Evolutionary conservation across 1,140 invertebrate species (phyloP).

Genomic region (Drusus annulatus): DNA sequence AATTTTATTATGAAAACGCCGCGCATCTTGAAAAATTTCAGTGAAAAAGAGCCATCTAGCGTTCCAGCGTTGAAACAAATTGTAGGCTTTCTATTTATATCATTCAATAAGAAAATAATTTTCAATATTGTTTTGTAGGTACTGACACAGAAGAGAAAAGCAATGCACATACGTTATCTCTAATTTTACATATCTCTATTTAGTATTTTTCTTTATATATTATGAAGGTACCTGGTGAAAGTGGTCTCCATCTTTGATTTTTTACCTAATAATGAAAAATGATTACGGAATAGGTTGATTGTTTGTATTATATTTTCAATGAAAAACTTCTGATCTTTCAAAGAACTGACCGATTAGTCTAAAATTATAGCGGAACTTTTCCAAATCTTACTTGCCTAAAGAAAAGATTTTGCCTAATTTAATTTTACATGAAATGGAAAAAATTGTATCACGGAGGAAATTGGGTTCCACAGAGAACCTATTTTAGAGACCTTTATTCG

Average conservation of each 20-base stretch:
- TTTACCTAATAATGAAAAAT: too few relatives aligned
- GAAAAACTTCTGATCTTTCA: constrained; percentile 17
- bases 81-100: neutral
- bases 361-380: neutral
- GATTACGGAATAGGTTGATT: too few relatives aligned
- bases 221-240: too few relatives aligned
- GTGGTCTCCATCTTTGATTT: too few relatives aligned
- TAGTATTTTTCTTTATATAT: too few relatives aligned
- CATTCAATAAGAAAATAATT: constrained; percentile 5
- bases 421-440: constrained; percentile 31
- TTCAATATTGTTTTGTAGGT: neutral
- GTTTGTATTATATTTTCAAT: neutral
- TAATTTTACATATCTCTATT: too few relatives aligned
- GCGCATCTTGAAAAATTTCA: too few relatives aligned
- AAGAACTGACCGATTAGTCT: constrained; percentile 6
- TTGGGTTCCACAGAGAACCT: constrained; percentile 19
- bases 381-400: constrained; percentile 29
- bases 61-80: neutral
- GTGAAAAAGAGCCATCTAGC: constrained; percentile 1
- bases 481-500: constrained; percentile 14
- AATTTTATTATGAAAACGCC: too few relatives aligned
- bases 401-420: constrained; percentile 27
- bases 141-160: too few relatives aligned
- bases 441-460: constrained; percentile 20
- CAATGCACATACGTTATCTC: too few relatives aligned